Percentiles rank a stretch among this genome's conserved stretches.
These are phyloP conservation scores for Ctenopoma multispine DNA, from an alignment of 2,797 vertebrate genomes.

Conservation along the genomic window DNA sequence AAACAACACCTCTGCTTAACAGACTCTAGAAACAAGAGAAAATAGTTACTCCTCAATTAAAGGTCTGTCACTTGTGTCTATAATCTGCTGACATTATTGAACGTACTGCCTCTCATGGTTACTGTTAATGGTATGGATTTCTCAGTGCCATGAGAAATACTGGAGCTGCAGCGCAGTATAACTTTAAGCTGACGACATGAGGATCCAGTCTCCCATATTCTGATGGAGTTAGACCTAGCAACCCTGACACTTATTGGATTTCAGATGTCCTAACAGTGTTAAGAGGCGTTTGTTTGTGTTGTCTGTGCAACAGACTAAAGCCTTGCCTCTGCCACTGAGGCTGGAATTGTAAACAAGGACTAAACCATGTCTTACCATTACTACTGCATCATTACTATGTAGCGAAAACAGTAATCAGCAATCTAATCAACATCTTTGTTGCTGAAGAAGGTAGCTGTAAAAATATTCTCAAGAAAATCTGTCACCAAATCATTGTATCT, in stretches of 20 bases:
- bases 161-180: conserved; percentile 3
- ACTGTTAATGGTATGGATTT: conserved; percentile 29
- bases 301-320: not conserved
- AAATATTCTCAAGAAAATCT: not conserved
- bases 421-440: not conserved
- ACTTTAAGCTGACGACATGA: conserved; percentile 31
- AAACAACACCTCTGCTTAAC: conserved; percentile 28
- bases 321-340: not conserved
- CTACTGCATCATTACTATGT: not conserved
- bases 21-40: conserved; percentile 6
- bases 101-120: conserved; percentile 24
- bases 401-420: not conserved
- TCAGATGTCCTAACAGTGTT: conserved; percentile 8
- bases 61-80: conserved; percentile 21
- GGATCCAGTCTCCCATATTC: conserved; percentile 9
- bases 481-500: not conserved
- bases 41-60: conserved; percentile 32
- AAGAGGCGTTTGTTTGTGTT: conserved; percentile 2
- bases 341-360: not conserved
- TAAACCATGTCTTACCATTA: not conserved
- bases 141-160: conserved; percentile 18
- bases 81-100: conserved; percentile 24
- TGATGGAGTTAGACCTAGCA: conserved; percentile 7
- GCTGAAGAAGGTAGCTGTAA: conserved; percentile 1
- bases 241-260: conserved; percentile 23